Base-by-base conservation (phyloP, 2,113 vertebrate genomes). In the Micronycteris hirsuta region DNA sequence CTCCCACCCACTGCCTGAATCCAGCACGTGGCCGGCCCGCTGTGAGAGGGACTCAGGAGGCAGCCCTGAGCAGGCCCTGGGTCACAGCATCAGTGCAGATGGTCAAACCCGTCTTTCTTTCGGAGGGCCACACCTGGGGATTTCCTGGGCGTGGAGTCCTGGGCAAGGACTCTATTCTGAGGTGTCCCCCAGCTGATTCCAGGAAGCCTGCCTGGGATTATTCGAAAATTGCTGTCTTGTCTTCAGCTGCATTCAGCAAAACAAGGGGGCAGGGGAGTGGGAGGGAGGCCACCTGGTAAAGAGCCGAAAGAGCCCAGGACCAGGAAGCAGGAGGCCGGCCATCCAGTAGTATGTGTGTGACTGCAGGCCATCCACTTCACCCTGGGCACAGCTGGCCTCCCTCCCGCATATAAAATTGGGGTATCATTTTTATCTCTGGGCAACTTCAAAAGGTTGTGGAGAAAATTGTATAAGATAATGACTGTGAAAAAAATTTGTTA, bases 101-200 rank as follows among this genome's bases (percentile, higher is more conserved):
- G 74, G 54, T 41, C 87, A 88, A 33, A 91, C 63, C 19, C 14
- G 2, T 58, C 81, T 43, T 26, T 83, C 28, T 28, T 28, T 61
- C 58, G 5, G 54, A 73, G 36, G 77, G 54, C 87, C 92, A 14
- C 87, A 89, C 89, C 71, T 70, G 96, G 95, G 97, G 84, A 90
- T 97, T 97, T 98, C 96, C 97, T 97, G 85, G 41, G 89, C 82
- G 95, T 85, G 67, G 86, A 94, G 93, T 33, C 78, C 45, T 47
- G 17, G 49, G 76, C 26, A 41, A 93, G 74, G 76, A 31, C 81
- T 47, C 83, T 98, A 95, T 97, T 97, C 95, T 97, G 94, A 90
- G 92, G 71, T 87, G 43, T 96, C 47, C 85, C 82, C 86, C 38
- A 58, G 24, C 43, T 31, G 2, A 61, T 97, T 97, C 95, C 91